Percentiles rank a stretch among this genome's conserved stretches.
phyloP scores from a whole-genome alignment of 2,797 vertebrate genomes.

The Varecia variegata region DNA sequence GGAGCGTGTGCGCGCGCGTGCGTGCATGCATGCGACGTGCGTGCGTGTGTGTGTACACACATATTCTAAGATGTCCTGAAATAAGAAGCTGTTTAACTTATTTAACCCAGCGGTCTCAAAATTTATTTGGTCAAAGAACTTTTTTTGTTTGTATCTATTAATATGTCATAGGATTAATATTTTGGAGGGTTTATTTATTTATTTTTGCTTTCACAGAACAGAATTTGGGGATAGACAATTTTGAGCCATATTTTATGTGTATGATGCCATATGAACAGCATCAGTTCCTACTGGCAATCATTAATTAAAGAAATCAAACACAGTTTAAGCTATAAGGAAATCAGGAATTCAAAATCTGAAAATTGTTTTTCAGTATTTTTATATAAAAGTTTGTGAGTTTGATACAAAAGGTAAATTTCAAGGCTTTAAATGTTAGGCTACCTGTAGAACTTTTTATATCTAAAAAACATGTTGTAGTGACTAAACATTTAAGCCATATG shows the following conservation, averaged over 20 bases:
- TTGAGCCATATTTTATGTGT: background rate
- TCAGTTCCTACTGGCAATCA: background rate
- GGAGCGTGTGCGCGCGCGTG: too few species aligned
- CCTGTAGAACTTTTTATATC: background rate
- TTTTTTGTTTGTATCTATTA: background rate
- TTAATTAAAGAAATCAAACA: slow-evolving; percentile 22
- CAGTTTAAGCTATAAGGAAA: background rate
- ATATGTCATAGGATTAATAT: background rate
- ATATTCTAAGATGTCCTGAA: slow-evolving; percentile 12
- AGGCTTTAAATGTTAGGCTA: slow-evolving; percentile 6
- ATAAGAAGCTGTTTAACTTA: slow-evolving; percentile 19
- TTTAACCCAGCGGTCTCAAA: slow-evolving; percentile 19
- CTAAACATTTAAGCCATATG: slow-evolving; percentile 11
- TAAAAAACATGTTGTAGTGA: slow-evolving; percentile 29
- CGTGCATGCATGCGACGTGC: too few species aligned
- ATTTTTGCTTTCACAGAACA: background rate
- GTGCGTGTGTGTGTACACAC: background rate
- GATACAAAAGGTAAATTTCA: slow-evolving; percentile 35
- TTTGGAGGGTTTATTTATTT: background rate
- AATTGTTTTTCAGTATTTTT: slow-evolving; percentile 42
- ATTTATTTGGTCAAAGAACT: slow-evolving; percentile 9
- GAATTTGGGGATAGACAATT: background rate
- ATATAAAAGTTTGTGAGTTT: slow-evolving; percentile 14
- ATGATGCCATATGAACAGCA: background rate
- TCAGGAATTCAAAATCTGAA: slow-evolving; percentile 43